Base-by-base conservation (phyloP, 2,113 vertebrate genomes). In the Oryctolagus cuniculus region DNA sequence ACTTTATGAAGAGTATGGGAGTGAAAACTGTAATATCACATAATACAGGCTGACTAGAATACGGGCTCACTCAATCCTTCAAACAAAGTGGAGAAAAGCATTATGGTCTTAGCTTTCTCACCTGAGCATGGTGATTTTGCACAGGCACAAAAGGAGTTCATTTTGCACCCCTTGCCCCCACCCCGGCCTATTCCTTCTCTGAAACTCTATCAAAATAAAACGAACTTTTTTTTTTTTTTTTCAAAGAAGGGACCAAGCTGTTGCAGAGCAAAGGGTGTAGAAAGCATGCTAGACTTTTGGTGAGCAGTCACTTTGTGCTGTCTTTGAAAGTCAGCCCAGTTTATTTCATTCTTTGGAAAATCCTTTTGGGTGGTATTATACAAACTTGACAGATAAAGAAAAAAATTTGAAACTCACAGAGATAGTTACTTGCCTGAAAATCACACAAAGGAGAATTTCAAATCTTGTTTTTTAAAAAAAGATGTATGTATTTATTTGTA, bases 331-430 rank as follows among this genome's bases (percentile, higher is more conserved):
- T 83, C 93, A 84, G 63, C 29, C 55, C 15, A 31, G 58, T 85
- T 83, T 49, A 63, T 75, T 91, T 87, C 22, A 51, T 85, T 90
- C 29, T 92, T 67, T 77, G 72, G 78, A 66, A 87, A 88, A 44
- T 70, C 13, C 31, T 95, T 86, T 93, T 53, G 10, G 75, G 34
- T 77, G 27, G 24, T 84, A 66, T 66, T 87, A 81, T 36, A 36
- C 17, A 81, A 64, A 27, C 74, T 53, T 83, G n/a, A 38, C 29
- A 87, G 53, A 63, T 21, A 44, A 64, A 51, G n/a, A 64, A 69
- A 79, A 58, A 87, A 78, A 36, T 66, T 16, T 4, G 16, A 83
- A 75, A 51, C 64, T 51, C 49, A 61, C 2, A 36, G 72, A 94
- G 11, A 82, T 16, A 27, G 25, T 69, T 90, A 63, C 58, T 67